phyloP scores from a whole-genome alignment of 30 jellyfish, hydroid and myxozoan genomes.

The Cassiopea andromeda region DNA sequence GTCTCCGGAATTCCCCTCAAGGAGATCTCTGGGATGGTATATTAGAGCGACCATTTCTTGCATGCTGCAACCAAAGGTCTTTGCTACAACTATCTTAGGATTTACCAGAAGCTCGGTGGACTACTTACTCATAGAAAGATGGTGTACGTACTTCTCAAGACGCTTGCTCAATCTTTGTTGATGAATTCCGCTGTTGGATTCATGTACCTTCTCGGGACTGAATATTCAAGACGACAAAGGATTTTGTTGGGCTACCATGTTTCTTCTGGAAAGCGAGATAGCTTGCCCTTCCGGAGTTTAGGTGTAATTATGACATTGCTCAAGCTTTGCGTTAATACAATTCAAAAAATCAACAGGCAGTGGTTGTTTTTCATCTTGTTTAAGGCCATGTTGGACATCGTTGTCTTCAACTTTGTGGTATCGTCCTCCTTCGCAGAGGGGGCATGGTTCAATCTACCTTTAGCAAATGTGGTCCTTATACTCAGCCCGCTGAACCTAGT shows the following conservation, averaged over 20 bases:
- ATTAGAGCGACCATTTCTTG: too few species aligned
- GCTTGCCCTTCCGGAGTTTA: background rate
- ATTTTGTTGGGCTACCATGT: background rate
- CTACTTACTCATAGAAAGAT: background rate
- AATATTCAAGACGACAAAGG: constrained; percentile 9
- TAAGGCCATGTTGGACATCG: constrained; percentile 17
- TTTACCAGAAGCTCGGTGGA: background rate
- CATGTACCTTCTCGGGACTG: background rate
- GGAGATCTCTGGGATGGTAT: too few species aligned
- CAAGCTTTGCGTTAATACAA: background rate
- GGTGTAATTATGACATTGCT: background rate
- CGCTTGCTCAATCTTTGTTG: background rate
- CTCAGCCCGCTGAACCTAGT: constrained; percentile 26
- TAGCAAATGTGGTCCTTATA: background rate
- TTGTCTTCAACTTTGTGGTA: background rate
- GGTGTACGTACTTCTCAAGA: background rate
- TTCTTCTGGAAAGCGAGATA: background rate
- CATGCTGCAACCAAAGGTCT: too few species aligned
- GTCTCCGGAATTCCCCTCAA: too few species aligned
- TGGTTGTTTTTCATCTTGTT: constrained; percentile 10
- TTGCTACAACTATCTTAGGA: background rate
- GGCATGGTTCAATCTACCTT: background rate
- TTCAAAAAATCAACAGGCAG: background rate
- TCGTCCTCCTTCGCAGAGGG: constrained; percentile 6
- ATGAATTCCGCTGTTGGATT: background rate